Evolutionary conservation across 2,113 vertebrate genomes (phyloP).

Genomic region (Notarius lentiginosus): DNA sequence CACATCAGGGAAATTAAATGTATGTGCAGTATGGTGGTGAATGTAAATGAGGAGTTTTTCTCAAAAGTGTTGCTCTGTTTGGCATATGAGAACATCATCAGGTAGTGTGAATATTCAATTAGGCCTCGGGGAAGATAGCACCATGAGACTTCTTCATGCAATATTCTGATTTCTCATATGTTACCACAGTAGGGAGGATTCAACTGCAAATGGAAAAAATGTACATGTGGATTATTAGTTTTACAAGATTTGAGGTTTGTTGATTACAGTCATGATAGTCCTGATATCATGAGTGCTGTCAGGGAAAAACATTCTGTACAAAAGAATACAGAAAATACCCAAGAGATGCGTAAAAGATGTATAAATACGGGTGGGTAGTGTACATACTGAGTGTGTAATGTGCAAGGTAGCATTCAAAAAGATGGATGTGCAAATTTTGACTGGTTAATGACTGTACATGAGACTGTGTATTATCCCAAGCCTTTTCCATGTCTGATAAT

Average conservation of each 20-base stretch:
- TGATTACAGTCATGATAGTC: not conserved
- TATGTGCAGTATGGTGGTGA: not conserved
- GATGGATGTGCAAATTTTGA: not conserved
- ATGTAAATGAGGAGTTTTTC: not conserved
- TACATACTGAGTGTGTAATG: not conserved
- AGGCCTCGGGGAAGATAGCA: not conserved
- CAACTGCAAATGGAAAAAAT: not conserved
- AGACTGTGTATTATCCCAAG: not conserved
- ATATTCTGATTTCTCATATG: not conserved
- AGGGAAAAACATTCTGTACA: not conserved
- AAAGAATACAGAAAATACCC: not conserved
- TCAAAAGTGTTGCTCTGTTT: not conserved
- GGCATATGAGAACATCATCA: not conserved
- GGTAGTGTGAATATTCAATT: slow-evolving; percentile 1
- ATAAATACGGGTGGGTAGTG: not conserved
- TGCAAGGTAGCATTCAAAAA: not conserved
- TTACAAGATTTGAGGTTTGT: not conserved
- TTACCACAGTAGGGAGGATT: not conserved
- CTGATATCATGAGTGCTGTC: no score
- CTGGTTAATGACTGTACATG: not conserved
- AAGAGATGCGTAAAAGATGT: not conserved
- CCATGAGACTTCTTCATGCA: not conserved
- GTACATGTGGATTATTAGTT: not conserved
- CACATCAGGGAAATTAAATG: not conserved
- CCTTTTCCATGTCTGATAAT: not conserved